phyloP scores from a whole-genome alignment of 2,888 invertebrate genomes.

The Torymus texanus region DNA sequence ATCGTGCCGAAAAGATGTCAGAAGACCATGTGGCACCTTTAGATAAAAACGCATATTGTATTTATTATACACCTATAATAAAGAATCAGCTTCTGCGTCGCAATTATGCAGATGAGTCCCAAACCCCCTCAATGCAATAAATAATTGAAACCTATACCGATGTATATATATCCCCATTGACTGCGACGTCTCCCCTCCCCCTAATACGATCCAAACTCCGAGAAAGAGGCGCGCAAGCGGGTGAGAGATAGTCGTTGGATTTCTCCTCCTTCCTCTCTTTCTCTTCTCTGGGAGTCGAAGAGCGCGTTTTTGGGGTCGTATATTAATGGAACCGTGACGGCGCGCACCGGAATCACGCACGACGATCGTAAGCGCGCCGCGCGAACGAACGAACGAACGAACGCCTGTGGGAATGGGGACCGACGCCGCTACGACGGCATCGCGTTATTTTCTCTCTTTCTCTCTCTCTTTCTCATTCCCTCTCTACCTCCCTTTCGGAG shows the following conservation, averaged over 20 bases:
- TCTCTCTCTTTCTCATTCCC: too few relatives aligned
- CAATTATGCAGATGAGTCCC: too few relatives aligned
- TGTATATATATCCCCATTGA: too few relatives aligned
- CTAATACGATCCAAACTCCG: not conserved
- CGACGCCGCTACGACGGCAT: not conserved
- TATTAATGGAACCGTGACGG: conserved; percentile 73
- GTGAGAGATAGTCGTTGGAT: conserved; percentile 3
- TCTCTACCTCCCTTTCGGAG: too few relatives aligned
- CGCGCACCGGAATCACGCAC: conserved; percentile 71
- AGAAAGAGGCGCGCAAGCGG: conserved; percentile 3
- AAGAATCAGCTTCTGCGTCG: too few relatives aligned
- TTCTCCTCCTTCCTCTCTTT: not conserved
- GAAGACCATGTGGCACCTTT: too few relatives aligned
- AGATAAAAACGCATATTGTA: too few relatives aligned
- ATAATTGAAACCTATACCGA: too few relatives aligned
- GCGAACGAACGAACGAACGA: not conserved
- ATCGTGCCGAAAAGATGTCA: too few relatives aligned
- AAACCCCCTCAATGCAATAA: too few relatives aligned
- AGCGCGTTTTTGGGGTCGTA: conserved; percentile 60
- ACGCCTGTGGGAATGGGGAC: conserved; percentile 46
- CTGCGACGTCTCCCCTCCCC: too few relatives aligned
- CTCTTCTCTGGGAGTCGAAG: conserved; percentile 20
- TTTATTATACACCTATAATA: too few relatives aligned
- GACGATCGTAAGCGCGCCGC: conserved; percentile 59
- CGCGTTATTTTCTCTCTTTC: conserved; percentile 8